Base-by-base conservation (phyloP, 2,113 vertebrate genomes). In the Lepisosteus osseus region DNA sequence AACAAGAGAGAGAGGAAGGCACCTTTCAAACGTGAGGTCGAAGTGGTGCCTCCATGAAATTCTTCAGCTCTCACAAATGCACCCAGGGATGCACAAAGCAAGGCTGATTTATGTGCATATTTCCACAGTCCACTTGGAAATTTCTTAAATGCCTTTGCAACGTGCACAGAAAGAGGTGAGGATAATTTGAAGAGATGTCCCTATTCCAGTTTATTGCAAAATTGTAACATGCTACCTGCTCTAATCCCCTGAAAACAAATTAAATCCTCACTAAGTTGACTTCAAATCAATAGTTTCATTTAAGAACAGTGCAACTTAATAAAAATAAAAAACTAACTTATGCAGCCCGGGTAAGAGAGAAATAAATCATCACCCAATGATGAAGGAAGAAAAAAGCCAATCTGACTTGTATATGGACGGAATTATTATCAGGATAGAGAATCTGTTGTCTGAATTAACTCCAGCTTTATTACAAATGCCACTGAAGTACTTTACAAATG, bases 201-300 rank as follows among this genome's bases (percentile, higher is more conserved):
- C 90, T 90, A 89, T 89, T 91, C 91, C 89, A 89, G 87, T 92
- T 92, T 93, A 90, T 94, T 93, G 94, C 94, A 90, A 95, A 96
- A 96, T 95, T 96, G 95, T 94, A 95, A 95, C 92, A 87, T 88
- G 92, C 94, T 95, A 96, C 95, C 95, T 95, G 93, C 94, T 94
- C 94, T 97, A 96, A 98, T 96, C 94, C 94, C 91, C 93, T 88
- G 94, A 95, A 97, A 96, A 98, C 95, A 97, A 98, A 98, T 98
- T 95, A 98, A 98, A 98, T 95, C 93, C 94, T 96, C 94, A 95
- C 94, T 96, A 96, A 97, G 92, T 90, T 96, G 95, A 97, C 96
- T 94, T 93, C 91, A 96, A 97, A 97, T 98, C 96, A 95, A 97
- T 98, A 96, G 93, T 96, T 97, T 96, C 95, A 97, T 98, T 97